Base-by-base conservation (phyloP, 2,113 vertebrate species). In the Penelope pileata region DNA sequence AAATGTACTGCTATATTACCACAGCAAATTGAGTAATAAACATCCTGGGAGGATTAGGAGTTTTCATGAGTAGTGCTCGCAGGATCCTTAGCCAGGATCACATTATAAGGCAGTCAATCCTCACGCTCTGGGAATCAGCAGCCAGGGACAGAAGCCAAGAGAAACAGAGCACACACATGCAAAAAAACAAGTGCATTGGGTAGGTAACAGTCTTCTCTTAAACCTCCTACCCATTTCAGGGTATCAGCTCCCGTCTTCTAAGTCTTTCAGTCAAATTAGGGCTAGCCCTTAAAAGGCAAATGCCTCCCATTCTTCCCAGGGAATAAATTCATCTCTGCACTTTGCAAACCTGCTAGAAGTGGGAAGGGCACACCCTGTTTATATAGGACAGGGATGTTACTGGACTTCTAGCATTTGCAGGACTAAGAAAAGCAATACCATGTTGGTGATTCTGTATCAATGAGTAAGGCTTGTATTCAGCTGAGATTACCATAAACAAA, bases 41-140 rank as follows among this genome's bases (percentile, higher is more conserved):
- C 42, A 72, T 78, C 69, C n/a, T 83, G 36, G 14, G 30, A 95
- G 43, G 29, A 78, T 63, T 67, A 77, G 88, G 56, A 63, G 30
- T 82, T 93, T 94, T 86, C 80, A 92, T 50, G 75, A 93, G 86
- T 34, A 88, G 48, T 40, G 40, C 24, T 81, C 91, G 74, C 56
- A 85, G 64, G 24, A 81, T 62, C 40, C 45, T 94, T 72, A 89
- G 50, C 36, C 53, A 76, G 0, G 0, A 62, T 8, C 79, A 72
- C 45, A 64, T 13, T 82, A 43, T 68, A 84, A 92, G 29, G 78
- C 66, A 91, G 48, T 76, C 42, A 78, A 3, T 76, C 42, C 62
- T 91, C 12, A 58, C 0, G 0, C 40, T 82, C 48, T 84, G 54
- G 38, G 67, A 92, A 75, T 48, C 22, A 58, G 76, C 1, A 3